A percentile compares a stretch with the other conserved stretches of the same genome.
These are phyloP conservation scores for Acanthaster planci DNA, from an alignment of 35 echinoderm and acorn worm genomes.

Conservation along the genomic window DNA sequence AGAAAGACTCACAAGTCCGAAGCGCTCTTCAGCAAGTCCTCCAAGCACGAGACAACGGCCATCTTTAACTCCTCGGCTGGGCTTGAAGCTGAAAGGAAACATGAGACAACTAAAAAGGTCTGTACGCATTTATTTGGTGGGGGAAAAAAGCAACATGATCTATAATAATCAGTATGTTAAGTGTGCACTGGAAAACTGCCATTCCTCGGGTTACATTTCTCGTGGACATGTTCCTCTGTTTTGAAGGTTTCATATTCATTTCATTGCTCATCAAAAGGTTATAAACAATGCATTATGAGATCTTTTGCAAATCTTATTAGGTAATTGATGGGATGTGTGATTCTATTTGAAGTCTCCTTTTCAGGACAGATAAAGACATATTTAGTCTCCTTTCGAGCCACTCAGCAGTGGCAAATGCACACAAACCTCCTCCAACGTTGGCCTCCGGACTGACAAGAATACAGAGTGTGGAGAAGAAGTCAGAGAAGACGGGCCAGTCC, in stretches of 20 bases:
- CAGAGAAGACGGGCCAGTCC: conserved; percentile 80
- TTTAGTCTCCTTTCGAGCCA: not conserved
- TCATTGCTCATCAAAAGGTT: no score
- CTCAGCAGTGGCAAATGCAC: not conserved
- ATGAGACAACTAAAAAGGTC: no score
- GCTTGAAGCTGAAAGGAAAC: conserved; percentile 56
- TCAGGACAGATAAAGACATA: no score
- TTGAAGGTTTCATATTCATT: no score
- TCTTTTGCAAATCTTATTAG: no score
- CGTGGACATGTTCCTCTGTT: no score
- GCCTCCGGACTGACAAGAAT: conserved; percentile 59
- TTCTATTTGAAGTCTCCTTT: not conserved
- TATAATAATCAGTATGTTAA: no score
- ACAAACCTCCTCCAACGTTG: conserved; percentile 39
- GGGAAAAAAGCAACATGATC: not conserved
- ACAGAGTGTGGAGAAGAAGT: conserved; percentile 67
- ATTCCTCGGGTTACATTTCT: no score
- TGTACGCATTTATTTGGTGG: no score
- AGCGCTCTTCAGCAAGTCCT: conserved; percentile 41
- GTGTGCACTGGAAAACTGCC: no score
- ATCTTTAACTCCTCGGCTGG: conserved; percentile 74
- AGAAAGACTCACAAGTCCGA: conserved; percentile 55
- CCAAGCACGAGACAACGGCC: conserved; percentile 55
- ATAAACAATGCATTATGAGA: no score
- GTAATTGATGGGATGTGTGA: no score